Evolutionary conservation across 2,797 vertebrate genomes (phyloP).

Genomic region (Coccyzus lansbergi): DNA sequence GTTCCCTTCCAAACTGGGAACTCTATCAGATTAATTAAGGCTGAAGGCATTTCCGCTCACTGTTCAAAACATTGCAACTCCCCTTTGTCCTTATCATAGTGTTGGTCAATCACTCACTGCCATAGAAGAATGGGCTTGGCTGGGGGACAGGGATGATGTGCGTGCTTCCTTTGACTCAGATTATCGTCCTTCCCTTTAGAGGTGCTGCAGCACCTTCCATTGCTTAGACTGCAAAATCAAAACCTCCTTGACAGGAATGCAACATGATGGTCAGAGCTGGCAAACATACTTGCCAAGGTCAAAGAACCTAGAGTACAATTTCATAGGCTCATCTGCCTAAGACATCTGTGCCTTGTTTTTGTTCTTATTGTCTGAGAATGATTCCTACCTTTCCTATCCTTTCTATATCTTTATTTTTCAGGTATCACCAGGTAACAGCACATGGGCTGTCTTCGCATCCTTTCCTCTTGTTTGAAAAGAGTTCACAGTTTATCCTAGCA

Average conservation of each 20-base stretch:
- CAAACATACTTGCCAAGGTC: not conserved
- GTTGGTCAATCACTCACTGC: conserved; percentile 36
- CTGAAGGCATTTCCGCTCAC: conserved; percentile 40
- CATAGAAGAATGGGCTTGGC: not conserved
- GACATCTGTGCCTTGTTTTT: not conserved
- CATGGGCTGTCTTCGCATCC: not conserved
- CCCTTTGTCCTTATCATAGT: conserved; percentile 28
- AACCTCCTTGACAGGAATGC: not conserved
- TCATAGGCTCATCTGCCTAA: not conserved
- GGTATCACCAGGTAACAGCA: not conserved
- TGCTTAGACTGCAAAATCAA: not conserved
- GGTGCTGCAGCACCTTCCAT: not conserved
- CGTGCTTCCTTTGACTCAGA: not conserved
- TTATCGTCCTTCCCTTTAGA: not conserved
- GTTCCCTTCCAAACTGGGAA: not conserved
- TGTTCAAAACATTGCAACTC: conserved; percentile 33
- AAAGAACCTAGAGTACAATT: not conserved
- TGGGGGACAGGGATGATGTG: not conserved
- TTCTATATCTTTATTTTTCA: not conserved
- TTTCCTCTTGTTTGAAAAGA: not conserved
- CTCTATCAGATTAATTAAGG: conserved; percentile 58
- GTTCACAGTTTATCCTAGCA: not conserved
- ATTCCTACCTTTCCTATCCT: not conserved
- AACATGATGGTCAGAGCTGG: not conserved
- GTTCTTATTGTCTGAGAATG: not conserved